Percentiles rank a stretch among this genome's conserved stretches.
phyloP scores from a whole-genome alignment of 37 sponge, comb jelly and placozoan genomes.

The Ianthella basta region DNA sequence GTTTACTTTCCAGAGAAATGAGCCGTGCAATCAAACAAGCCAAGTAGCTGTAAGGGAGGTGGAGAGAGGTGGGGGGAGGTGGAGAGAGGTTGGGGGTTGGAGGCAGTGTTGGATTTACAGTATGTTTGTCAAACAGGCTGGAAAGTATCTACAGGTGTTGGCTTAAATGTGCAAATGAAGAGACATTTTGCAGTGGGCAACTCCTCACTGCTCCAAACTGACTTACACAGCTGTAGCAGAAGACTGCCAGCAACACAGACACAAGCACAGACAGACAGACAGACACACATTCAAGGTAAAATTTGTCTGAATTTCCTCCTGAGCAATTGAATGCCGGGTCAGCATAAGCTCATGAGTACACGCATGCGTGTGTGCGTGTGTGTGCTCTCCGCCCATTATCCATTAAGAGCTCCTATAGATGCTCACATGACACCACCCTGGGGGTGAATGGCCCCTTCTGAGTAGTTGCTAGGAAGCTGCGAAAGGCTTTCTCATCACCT shows the following conservation, averaged over 20 bases:
- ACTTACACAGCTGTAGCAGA: background rate
- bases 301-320: too few relatives aligned
- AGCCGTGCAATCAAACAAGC: constrained; percentile 82
- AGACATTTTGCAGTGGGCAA: too few relatives aligned
- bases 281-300: background rate
- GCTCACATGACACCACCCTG: too few relatives aligned
- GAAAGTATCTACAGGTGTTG: too few relatives aligned
- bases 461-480: too few relatives aligned
- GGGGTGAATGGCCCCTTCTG: too few relatives aligned
- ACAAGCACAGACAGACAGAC: background rate
- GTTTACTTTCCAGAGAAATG: constrained; percentile 77
- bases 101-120: background rate
- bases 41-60: constrained; percentile 66
- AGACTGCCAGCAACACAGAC: background rate
- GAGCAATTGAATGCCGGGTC: background rate
- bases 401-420: too few relatives aligned
- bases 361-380: background rate
- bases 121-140: background rate
- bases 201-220: too few relatives aligned
- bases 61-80: background rate
- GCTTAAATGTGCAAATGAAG: too few relatives aligned
- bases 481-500: too few relatives aligned
- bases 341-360: background rate
- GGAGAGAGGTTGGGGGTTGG: background rate
- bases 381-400: too few relatives aligned